Conservation (phyloP, 2,797 vertebrate species). For the Amazona finschi region DNA sequence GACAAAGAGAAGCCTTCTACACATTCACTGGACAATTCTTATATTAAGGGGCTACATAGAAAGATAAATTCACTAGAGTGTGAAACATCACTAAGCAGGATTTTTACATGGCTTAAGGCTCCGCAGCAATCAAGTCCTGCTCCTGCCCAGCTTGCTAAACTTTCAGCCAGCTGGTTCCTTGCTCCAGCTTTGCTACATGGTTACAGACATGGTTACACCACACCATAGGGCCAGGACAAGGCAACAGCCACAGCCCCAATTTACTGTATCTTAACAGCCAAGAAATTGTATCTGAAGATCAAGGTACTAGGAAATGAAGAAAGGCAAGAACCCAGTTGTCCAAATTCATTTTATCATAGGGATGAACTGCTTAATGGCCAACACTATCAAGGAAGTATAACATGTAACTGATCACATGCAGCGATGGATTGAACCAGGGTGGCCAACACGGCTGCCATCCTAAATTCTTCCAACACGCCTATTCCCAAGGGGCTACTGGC, state of each 20-base stretch:
- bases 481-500: neutral
- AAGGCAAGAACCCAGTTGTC: neutral
- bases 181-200: neutral
- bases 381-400: neutral
- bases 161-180: neutral
- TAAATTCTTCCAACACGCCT: neutral
- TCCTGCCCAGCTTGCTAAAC: neutral
- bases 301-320: neutral
- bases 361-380: neutral
- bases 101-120: neutral
- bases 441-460: neutral
- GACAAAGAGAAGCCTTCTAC: neutral
- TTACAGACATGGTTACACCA: neutral
- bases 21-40: neutral
- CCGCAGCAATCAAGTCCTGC: neutral
- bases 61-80: neutral
- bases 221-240: rapidly evolving
- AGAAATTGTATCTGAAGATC: neutral
- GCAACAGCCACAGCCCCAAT: neutral
- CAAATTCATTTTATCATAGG: neutral
- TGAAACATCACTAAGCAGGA: neutral
- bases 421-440: neutral
- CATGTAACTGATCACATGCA: neutral
- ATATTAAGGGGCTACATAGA: neutral
- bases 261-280: neutral